A percentile compares a stretch with the other conserved stretches of the same genome.
Conservation (phyloP, 1,140 invertebrate species). For the Platorchestia sp. region DNA sequence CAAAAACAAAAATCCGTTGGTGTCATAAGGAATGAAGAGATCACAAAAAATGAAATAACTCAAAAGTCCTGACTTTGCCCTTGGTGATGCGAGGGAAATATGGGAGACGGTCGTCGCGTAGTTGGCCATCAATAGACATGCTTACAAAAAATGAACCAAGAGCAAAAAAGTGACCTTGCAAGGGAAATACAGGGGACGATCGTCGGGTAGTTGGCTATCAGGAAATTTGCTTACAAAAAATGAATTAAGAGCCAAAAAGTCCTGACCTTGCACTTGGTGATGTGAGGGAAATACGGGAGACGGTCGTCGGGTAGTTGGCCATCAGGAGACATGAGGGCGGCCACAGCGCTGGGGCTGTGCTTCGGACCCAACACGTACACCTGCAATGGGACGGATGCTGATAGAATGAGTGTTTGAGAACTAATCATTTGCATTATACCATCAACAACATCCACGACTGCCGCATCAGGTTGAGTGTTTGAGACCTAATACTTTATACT, state of each 20-base stretch:
- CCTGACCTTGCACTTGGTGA: conserved; percentile 73
- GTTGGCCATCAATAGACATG: conserved; percentile 50
- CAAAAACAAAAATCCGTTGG: no score
- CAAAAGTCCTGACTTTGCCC: conserved; percentile 63
- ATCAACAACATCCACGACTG: no score
- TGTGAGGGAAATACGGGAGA: conserved; percentile 70
- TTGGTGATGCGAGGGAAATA: conserved; percentile 74
- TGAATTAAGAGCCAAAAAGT: no score
- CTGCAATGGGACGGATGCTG: no score
- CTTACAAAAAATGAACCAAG: no score
- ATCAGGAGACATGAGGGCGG: conserved; percentile 69
- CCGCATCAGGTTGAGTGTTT: conserved; percentile 55
- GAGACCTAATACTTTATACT: no score
- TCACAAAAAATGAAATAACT: no score
- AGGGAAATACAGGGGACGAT: conserved; percentile 59
- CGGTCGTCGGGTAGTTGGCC: conserved; percentile 57
- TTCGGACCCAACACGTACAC: conserved; percentile 90
- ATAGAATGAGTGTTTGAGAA: no score
- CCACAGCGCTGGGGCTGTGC: conserved; percentile 81
- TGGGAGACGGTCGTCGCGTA: conserved; percentile 57
- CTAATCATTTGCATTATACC: no score
- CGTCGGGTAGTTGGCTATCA: conserved; percentile 54
- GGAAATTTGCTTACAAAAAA: no score
- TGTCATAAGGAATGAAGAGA: no score
- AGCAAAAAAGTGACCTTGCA: no score